phyloP scores from a whole-genome alignment of 2,113 vertebrate genomes.

The Sula dactylatra region DNA sequence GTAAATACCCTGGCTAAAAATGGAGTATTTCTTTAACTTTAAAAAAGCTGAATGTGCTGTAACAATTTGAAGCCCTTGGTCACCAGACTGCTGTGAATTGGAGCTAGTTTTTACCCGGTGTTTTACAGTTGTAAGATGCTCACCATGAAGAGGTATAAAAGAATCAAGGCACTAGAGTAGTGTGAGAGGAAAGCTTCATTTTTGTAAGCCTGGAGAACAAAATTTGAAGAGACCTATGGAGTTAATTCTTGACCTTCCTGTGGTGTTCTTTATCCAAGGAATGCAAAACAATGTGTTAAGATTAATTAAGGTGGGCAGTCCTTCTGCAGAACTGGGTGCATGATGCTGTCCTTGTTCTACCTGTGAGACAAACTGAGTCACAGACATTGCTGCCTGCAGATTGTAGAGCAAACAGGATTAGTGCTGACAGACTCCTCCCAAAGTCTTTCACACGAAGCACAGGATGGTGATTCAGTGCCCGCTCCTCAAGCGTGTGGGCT shows the following conservation, averaged over 20 bases:
- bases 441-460: neutral
- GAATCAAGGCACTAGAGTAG: neutral
- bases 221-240: neutral
- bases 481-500: neutral
- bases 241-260: neutral
- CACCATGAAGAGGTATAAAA: neutral
- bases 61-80: neutral
- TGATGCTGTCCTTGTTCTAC: neutral
- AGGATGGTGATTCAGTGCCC: neutral
- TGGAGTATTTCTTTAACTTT: neutral
- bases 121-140: neutral
- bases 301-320: conserved; percentile 13
- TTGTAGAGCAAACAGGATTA: neutral
- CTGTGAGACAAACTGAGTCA: neutral
- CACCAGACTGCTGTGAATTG: neutral
- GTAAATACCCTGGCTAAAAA: neutral
- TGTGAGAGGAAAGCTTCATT: neutral
- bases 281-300: neutral
- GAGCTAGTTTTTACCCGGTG: neutral
- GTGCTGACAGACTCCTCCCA: neutral
- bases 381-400: neutral
- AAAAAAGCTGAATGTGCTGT: neutral
- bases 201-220: neutral
- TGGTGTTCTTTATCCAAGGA: neutral
- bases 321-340: neutral